Evolutionary conservation across 1,140 invertebrate species (phyloP).

Genomic region (Drosophila cardini): DNA sequence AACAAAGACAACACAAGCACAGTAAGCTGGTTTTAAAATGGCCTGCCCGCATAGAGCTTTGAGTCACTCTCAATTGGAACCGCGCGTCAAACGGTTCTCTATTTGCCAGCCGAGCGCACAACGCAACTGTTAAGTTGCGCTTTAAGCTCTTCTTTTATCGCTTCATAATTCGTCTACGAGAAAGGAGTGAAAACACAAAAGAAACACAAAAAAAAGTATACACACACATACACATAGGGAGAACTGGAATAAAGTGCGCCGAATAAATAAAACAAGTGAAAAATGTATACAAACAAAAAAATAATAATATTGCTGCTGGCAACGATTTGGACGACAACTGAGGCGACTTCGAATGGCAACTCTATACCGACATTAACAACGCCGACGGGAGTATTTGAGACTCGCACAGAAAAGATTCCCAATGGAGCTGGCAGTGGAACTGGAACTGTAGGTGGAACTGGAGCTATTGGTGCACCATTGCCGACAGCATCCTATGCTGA

Average conservation of each 20-base stretch:
- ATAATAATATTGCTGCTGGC: conserved; percentile 55
- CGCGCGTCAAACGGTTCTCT: conserved; percentile 64
- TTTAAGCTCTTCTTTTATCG: conserved; percentile 24
- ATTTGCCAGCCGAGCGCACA: conserved; percentile 20
- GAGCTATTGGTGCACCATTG: not conserved
- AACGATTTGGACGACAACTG: conserved; percentile 18
- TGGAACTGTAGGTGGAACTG: conserved; percentile 1
- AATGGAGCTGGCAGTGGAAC: conserved; percentile 7
- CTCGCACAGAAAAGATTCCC: conserved; percentile 59
- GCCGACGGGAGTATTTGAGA: conserved; percentile 71
- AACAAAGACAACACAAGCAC: conserved; percentile 25
- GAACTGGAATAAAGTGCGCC: conserved; percentile 26
- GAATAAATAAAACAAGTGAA: conserved; percentile 23
- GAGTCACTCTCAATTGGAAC: conserved; percentile 73
- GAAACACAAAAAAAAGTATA: conserved; percentile 18
- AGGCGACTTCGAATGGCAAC: conserved; percentile 41
- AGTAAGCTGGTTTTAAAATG: conserved; percentile 76
- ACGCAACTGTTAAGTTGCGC: conserved; percentile 23
- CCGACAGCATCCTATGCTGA: conserved; percentile 67
- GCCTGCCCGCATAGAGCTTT: conserved; percentile 42
- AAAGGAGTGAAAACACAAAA: conserved; percentile 37
- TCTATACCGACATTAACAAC: conserved; percentile 65
- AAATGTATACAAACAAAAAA: conserved; percentile 47
- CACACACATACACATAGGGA: conserved; percentile 14
- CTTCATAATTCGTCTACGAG: conserved; percentile 3